phyloP scores from a whole-genome alignment of 2,797 vertebrate genomes.

The Hybognathus amarus region DNA sequence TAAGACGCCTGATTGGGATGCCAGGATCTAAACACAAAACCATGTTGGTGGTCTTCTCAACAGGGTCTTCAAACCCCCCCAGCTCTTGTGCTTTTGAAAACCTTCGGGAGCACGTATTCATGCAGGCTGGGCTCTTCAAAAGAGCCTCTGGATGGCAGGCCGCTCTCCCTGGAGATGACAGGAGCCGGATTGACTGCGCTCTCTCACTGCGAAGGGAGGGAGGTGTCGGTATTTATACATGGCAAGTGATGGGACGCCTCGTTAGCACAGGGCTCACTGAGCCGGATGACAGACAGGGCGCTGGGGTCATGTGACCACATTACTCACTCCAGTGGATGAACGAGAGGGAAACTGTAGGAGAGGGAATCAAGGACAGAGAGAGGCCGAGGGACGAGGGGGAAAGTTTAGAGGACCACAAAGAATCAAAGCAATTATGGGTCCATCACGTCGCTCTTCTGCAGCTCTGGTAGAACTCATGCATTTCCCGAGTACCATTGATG shows the following conservation, averaged over 20 bases:
- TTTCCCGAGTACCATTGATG: slow-evolving; percentile 1
- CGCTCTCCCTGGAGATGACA: slow-evolving; percentile 54
- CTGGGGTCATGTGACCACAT: slow-evolving; percentile 80
- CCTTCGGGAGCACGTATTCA: slow-evolving; percentile 31
- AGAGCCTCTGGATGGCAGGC: slow-evolving; percentile 47
- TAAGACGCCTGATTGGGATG: not conserved
- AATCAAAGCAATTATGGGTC: slow-evolving; percentile 17
- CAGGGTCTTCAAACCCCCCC: not conserved
- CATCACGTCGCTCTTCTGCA: not conserved
- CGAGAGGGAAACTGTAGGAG: slow-evolving; percentile 28
- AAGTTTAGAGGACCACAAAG: slow-evolving; percentile 32
- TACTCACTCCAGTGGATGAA: slow-evolving; percentile 69
- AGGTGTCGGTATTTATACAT: slow-evolving; percentile 79
- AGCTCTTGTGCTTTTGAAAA: not conserved
- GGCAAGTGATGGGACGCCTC: slow-evolving; percentile 80
- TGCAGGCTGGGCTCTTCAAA: slow-evolving; percentile 31
- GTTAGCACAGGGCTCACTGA: slow-evolving; percentile 76
- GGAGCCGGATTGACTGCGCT: slow-evolving; percentile 59
- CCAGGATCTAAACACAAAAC: not conserved
- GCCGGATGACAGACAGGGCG: slow-evolving; percentile 76
- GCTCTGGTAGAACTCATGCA: not conserved
- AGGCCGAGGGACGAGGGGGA: slow-evolving; percentile 23
- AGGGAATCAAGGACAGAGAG: slow-evolving; percentile 45
- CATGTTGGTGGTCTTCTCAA: slow-evolving; percentile 1
- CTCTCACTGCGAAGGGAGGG: slow-evolving; percentile 36